Evolutionary conservation across 2,113 vertebrate species (phyloP).

Genomic region (Rostratula benghalensis): DNA sequence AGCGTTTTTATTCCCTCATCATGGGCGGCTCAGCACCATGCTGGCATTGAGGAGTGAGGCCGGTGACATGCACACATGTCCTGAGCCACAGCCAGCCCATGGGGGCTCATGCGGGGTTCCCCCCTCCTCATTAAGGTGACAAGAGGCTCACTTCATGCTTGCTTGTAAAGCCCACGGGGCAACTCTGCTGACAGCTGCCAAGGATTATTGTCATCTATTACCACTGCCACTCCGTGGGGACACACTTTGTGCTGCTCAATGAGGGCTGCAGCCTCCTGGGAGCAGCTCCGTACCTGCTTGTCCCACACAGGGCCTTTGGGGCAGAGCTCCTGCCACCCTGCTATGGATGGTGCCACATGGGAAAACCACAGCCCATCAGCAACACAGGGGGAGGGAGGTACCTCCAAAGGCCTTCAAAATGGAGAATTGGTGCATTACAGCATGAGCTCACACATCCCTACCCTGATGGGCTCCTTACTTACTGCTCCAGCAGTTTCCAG

Average conservation of each 20-base stretch:
- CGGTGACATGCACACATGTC: accelerated
- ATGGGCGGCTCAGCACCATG: neutral
- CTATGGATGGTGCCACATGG: accelerated
- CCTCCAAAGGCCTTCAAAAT: neutral
- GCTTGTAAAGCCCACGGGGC: neutral
- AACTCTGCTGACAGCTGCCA: neutral
- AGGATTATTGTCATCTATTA: neutral
- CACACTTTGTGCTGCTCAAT: neutral
- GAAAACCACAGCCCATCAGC: accelerated
- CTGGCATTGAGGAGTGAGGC: neutral
- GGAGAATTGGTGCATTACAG: neutral
- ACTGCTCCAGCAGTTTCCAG: neutral
- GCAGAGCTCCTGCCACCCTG: neutral
- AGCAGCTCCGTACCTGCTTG: neutral
- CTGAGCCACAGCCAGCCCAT: accelerated
- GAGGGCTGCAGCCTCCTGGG: accelerated
- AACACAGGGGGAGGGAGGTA: neutral
- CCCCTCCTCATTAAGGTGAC: neutral
- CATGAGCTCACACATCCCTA: neutral
- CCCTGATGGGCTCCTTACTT: neutral
- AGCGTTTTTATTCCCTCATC: neutral
- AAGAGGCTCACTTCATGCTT: neutral
- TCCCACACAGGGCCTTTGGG: neutral
- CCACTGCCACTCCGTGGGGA: accelerated
- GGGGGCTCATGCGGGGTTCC: neutral